Evolutionary conservation across 2,888 invertebrate genomes (phyloP).

Genomic region (Neocrepidodera transversa): DNA sequence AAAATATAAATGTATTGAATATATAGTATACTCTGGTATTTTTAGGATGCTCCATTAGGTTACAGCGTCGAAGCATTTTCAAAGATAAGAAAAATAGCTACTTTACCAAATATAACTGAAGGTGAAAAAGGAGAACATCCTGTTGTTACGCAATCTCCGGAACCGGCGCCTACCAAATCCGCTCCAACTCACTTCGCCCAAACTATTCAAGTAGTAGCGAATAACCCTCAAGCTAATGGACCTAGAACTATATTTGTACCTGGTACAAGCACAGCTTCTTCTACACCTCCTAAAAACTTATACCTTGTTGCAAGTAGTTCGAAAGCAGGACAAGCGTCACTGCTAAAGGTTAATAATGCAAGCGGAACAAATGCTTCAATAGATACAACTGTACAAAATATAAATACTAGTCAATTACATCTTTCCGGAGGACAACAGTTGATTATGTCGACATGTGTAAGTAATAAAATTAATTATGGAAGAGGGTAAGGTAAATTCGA

Average conservation of each 20-base stretch:
- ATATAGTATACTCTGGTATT: neutral
- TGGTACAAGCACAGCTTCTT: neutral
- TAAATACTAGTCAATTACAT: too few species aligned
- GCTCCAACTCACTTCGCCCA: neutral
- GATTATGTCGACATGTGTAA: neutral
- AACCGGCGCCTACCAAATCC: neutral
- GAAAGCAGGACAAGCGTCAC: neutral
- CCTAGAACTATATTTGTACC: neutral
- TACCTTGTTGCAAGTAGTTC: constrained; percentile 1
- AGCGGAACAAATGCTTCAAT: neutral
- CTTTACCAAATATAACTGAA: constrained; percentile 26
- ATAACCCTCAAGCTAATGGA: neutral
- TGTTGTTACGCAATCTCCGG: neutral
- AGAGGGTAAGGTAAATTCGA: too few species aligned
- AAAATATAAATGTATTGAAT: neutral
- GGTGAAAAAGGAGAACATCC: neutral
- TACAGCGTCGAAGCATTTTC: constrained; percentile 43
- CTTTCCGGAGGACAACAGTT: neutral
- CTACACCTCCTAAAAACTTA: neutral
- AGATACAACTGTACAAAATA: neutral
- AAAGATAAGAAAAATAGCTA: constrained; percentile 33
- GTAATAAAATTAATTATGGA: too few species aligned
- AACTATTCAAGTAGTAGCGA: neutral
- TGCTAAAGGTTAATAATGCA: neutral
- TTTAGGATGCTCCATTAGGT: constrained; percentile 35